A percentile compares a stretch with the other conserved stretches of the same genome.
Evolutionary conservation across 1,140 invertebrate genomes (phyloP).

Genomic region (Macrosteles quadrilineatus): DNA sequence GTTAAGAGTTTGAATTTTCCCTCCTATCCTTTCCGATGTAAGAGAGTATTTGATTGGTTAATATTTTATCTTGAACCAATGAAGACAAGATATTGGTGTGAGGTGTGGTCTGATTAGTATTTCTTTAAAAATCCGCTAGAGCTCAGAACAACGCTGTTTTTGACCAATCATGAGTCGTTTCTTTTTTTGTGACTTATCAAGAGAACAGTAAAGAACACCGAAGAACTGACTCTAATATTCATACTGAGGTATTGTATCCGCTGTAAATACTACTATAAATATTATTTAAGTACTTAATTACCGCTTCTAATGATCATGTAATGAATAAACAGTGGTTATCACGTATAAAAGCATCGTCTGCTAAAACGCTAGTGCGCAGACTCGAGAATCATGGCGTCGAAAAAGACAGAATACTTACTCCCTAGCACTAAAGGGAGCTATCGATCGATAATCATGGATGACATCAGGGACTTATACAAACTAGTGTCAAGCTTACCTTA

Average conservation of each 20-base stretch:
- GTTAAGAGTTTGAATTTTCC: not conserved
- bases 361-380: slow-evolving; percentile 55
- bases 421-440: slow-evolving; percentile 39
- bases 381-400: slow-evolving; percentile 49
- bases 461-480: slow-evolving; percentile 38
- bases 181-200: slow-evolving; percentile 29
- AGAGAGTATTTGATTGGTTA: not conserved
- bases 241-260: not conserved
- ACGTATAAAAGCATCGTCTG: slow-evolving; percentile 49
- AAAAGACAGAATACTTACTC: slow-evolving; percentile 26
- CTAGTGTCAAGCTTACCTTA: slow-evolving; percentile 39
- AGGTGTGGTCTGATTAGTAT: slow-evolving; percentile 31
- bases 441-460: slow-evolving; percentile 47
- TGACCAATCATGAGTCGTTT: slow-evolving; percentile 30
- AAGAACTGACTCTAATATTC: slow-evolving; percentile 11
- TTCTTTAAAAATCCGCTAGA: slow-evolving; percentile 18
- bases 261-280: not conserved
- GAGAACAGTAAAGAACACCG: slow-evolving; percentile 17
- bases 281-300: too few relatives aligned
- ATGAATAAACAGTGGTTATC: not conserved
- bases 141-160: not conserved
- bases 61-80: slow-evolving; percentile 27
- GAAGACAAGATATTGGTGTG: not conserved
- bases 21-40: not conserved
- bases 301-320: too few relatives aligned